Conservation (phyloP, 1,140 invertebrate species). For the Eupeodes corollae region DNA sequence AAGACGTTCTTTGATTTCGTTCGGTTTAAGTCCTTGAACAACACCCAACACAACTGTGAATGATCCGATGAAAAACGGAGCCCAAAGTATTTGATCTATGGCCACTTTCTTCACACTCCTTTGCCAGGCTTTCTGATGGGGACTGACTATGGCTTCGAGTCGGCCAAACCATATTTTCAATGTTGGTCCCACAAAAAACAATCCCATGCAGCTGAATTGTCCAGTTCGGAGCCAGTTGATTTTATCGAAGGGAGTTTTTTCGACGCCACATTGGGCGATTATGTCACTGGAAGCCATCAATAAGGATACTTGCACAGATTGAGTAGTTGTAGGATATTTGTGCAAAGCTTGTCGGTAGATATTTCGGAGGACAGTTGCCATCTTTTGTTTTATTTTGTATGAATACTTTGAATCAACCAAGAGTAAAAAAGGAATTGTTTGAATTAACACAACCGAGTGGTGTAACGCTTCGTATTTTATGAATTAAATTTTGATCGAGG, state of each 20-base stretch:
- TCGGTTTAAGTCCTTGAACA: constrained; percentile 47
- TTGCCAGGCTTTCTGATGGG: constrained; percentile 4
- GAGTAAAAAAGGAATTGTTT: too few species aligned
- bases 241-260: constrained; percentile 22
- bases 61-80: constrained; percentile 50
- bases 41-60: constrained; percentile 47
- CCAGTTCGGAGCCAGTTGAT: constrained; percentile 26
- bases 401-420: too few species aligned
- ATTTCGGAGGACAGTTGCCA: too few species aligned
- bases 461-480: not conserved
- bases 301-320: constrained; percentile 30
- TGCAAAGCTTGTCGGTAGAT: too few species aligned
- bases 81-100: constrained; percentile 61
- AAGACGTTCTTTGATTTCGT: constrained; percentile 47
- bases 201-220: constrained; percentile 32
- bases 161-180: constrained; percentile 57
- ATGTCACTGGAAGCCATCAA: constrained; percentile 39
- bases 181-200: constrained; percentile 44
- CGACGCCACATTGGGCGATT: constrained; percentile 36
- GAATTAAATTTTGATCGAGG: too few species aligned
- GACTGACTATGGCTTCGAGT: constrained; percentile 45
- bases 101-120: constrained; percentile 38
- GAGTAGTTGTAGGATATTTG: constrained; percentile 1
- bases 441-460: not conserved
- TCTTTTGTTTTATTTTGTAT: too few species aligned